Evolutionary conservation across 2,888 invertebrate genomes (phyloP).

Genomic region (Endotricha flammealis): DNA sequence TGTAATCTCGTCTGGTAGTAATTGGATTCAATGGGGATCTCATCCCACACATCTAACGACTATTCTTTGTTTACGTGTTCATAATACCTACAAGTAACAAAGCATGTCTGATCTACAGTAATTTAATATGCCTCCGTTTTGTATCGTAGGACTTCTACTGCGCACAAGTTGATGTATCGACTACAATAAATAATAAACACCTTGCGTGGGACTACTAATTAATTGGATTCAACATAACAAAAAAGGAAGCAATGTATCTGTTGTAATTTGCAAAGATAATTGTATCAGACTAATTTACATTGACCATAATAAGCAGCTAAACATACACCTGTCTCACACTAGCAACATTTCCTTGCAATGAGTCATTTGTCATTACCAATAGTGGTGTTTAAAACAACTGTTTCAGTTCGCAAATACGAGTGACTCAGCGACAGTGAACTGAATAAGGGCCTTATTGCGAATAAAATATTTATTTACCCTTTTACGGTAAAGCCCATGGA

Average conservation of each 20-base stretch:
- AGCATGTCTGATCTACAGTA: constrained; percentile 17
- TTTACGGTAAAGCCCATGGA: constrained; percentile 52
- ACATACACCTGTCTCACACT: constrained; percentile 50
- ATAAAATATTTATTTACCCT: constrained; percentile 57
- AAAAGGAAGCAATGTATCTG: constrained; percentile 18
- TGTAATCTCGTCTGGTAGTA: constrained; percentile 55
- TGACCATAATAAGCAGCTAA: constrained; percentile 34
- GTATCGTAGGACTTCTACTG: constrained; percentile 4
- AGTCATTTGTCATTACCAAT: constrained; percentile 47
- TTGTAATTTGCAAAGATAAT: constrained; percentile 45
- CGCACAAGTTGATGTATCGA: constrained; percentile 14
- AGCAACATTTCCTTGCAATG: constrained; percentile 50
- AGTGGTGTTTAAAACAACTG: constrained; percentile 41
- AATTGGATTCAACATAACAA: constrained; percentile 11
- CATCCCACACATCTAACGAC: constrained; percentile 57
- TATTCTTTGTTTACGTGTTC: constrained; percentile 57
- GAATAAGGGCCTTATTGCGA: constrained; percentile 64
- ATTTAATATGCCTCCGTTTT: constrained; percentile 17
- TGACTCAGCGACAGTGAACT: constrained; percentile 52
- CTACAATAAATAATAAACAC: constrained; percentile 13
- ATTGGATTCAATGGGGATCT: constrained; percentile 66
- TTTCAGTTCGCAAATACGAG: constrained; percentile 44
- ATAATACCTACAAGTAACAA: constrained; percentile 30
- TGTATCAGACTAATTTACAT: constrained; percentile 53
- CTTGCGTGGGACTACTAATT: constrained; percentile 13